Percentiles rank a stretch among this genome's conserved stretches.
phyloP scores from a whole-genome alignment of 2,797 vertebrate genomes.

The Rhinatrema bivittatum region DNA sequence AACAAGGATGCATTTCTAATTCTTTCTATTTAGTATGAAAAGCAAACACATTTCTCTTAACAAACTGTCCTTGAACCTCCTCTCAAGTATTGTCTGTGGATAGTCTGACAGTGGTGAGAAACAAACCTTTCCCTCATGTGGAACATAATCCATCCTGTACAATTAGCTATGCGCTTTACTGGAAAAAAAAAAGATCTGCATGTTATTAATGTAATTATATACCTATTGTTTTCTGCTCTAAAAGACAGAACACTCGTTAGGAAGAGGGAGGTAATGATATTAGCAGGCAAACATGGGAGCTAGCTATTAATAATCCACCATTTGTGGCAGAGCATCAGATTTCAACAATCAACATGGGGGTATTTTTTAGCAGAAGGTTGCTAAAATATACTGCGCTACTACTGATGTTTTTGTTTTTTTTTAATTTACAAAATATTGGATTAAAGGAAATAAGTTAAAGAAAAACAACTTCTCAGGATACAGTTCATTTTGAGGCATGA shows the following conservation, averaged over 20 bases:
- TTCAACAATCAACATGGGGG: slow-evolving; percentile 54
- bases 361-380: not conserved
- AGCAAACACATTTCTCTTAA: too few species aligned
- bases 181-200: slow-evolving; percentile 58
- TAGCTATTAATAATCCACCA: slow-evolving; percentile 77
- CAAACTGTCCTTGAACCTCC: slow-evolving; percentile 60
- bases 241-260: slow-evolving; percentile 55
- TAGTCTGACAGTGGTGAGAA: slow-evolving; percentile 48
- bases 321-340: slow-evolving; percentile 71
- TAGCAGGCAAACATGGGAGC: slow-evolving; percentile 67
- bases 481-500: too few species aligned
- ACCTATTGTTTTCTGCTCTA: slow-evolving; percentile 56
- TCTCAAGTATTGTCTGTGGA: slow-evolving; percentile 56
- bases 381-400: not conserved
- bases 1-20: too few species aligned
- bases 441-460: too few species aligned
- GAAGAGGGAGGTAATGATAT: slow-evolving; percentile 66
- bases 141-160: slow-evolving; percentile 53
- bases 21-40: too few species aligned
- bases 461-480: too few species aligned
- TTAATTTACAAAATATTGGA: too few species aligned
- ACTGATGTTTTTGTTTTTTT: too few species aligned
- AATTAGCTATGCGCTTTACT: slow-evolving; percentile 49
- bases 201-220: slow-evolving; percentile 64
- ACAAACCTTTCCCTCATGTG: slow-evolving; percentile 43